Base-by-base conservation (phyloP, 2,888 invertebrate genomes). In the Metellina segmentata region DNA sequence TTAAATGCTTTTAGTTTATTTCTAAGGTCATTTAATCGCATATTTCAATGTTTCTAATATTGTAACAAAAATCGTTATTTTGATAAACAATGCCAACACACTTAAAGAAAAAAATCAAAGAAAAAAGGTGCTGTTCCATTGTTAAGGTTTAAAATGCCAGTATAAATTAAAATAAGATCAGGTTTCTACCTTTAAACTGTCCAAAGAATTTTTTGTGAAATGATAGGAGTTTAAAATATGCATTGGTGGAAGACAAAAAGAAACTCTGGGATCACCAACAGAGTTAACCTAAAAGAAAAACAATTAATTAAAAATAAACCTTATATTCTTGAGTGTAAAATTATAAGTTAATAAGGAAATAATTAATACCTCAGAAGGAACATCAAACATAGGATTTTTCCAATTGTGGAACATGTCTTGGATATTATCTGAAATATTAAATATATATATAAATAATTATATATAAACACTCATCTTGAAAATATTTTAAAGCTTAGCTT, bases 311-410 rank as follows among this genome's bases (percentile, higher is more conserved):
- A 53, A 79, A 53, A 19, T 52, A 19, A 9, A 51, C 49, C 69
- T 79, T 81, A 16, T 49, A 49, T 19, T 13, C 34, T 52, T 53
- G 53, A 79, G 52, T 19, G 13, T 19, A 79, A 75, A 48, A 16
- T 49, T 49, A 72, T 6, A 85, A 78, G 70, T 78, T 34, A 49
- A 48, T 77, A 77, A 49, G 16, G 8, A n/a, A 49, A 74, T 52
- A n/a, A 79, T 61, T 16, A 61, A 13, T 81, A 92, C 91, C 71
- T 92, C 88, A n/a, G 72, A 70, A n/a, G 85, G 74, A 70, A 74
- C 81, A 49, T 92, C 49, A 82, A 92, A 92, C 77, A 89, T 82
- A 0, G 92, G 92, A 85, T 92, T 92, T 85, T 89, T 81, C 92
- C 92, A 92, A 1, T 77, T 71, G 4, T 19, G 81, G 69, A 89